phyloP scores from a whole-genome alignment of 2,888 invertebrate species.

The Drosophila emarginata region DNA sequence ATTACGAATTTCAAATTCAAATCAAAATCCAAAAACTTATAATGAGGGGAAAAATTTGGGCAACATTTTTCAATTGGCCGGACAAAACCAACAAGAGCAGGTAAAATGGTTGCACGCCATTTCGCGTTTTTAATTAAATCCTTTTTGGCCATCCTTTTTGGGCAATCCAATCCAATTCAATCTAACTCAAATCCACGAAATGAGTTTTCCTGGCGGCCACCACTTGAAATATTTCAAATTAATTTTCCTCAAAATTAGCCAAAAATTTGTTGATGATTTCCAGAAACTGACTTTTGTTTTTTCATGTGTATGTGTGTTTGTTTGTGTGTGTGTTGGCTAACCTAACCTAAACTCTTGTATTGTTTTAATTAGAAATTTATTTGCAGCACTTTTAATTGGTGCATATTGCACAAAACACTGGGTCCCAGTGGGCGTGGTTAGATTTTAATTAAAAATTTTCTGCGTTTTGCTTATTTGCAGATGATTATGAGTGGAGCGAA shows the following conservation, averaged over 20 bases:
- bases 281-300: conserved; percentile 24
- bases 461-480: conserved; percentile 9
- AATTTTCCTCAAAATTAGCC: conserved; percentile 56
- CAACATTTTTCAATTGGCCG: conserved; percentile 57
- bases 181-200: conserved; percentile 50
- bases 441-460: conserved; percentile 44
- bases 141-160: conserved; percentile 30
- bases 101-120: conserved; percentile 45
- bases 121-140: conserved; percentile 71
- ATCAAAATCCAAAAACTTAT: conserved; percentile 68
- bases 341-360: conserved; percentile 15
- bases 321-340: background rate
- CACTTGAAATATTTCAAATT: conserved; percentile 49
- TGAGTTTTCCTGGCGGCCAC: conserved; percentile 41
- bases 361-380: conserved; percentile 74
- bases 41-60: conserved; percentile 63
- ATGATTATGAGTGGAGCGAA: background rate
- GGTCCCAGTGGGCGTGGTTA: background rate
- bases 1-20: conserved; percentile 56
- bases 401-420: conserved; percentile 46
- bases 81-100: conserved; percentile 46
- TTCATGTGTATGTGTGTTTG: background rate
- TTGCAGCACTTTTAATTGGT: conserved; percentile 64
- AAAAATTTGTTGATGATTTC: conserved; percentile 32
- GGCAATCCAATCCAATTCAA: conserved; percentile 42